Evolutionary conservation across 2,888 invertebrate genomes (phyloP).

Genomic region (Ganaspis brasiliensis): DNA sequence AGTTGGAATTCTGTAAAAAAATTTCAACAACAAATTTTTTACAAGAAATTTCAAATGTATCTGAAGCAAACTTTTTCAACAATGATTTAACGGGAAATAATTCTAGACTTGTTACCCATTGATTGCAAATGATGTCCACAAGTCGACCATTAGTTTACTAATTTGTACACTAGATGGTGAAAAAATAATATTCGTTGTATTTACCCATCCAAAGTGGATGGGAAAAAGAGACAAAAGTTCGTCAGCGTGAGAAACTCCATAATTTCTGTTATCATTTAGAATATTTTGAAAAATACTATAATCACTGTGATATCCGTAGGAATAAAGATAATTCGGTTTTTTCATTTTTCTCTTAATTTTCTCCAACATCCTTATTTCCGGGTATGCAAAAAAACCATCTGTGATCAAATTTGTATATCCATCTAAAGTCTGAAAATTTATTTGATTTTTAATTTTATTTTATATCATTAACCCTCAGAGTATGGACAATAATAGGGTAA

Average conservation of each 20-base stretch:
- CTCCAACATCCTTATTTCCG: not conserved
- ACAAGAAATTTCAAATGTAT: no score
- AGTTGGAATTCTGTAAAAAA: not conserved
- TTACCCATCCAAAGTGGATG: not conserved
- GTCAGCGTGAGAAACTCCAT: constrained; percentile 54
- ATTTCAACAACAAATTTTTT: no score
- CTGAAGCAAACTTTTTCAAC: no score
- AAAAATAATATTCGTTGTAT: not conserved
- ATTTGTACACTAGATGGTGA: not conserved
- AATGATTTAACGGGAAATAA: no score
- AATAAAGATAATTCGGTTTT: not conserved
- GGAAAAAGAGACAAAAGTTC: not conserved
- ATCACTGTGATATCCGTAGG: not conserved
- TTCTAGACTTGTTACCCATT: no score
- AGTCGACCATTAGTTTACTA: not conserved
- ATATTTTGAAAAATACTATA: no score
- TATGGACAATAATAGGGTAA: no score
- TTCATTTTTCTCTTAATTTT: not conserved
- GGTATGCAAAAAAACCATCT: not conserved
- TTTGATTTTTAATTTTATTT: no score
- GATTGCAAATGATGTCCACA: no score
- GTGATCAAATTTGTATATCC: not conserved
- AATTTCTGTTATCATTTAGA: not conserved
- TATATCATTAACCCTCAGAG: no score
- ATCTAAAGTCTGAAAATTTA: not conserved